Evolutionary conservation across 1,140 invertebrate genomes (phyloP).

Genomic region (Brachystomella parvula): DNA sequence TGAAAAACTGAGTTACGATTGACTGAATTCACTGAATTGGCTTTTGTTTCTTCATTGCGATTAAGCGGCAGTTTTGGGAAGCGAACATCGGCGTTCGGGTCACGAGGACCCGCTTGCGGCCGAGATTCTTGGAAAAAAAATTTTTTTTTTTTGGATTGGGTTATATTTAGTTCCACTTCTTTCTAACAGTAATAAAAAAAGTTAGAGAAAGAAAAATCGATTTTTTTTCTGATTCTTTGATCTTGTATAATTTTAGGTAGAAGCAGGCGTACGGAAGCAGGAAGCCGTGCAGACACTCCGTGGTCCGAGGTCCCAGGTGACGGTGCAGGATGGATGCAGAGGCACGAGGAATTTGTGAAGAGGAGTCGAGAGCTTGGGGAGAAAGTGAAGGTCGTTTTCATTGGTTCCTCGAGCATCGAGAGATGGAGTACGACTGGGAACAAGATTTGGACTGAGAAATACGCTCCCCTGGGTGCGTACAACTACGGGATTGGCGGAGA

Average conservation of each 20-base stretch:
- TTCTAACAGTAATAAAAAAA: too few species aligned
- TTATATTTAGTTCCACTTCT: neutral
- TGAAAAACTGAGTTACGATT: too few species aligned
- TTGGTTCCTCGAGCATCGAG: constrained; percentile 14
- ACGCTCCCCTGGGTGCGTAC: constrained; percentile 36
- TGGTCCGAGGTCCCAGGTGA: neutral
- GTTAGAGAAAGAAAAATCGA: too few species aligned
- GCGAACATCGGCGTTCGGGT: too few species aligned
- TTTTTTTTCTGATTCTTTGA: too few species aligned
- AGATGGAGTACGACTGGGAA: constrained; percentile 8
- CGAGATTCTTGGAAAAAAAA: neutral
- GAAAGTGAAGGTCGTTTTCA: constrained; percentile 15
- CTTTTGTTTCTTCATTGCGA: too few species aligned
- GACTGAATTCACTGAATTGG: too few species aligned
- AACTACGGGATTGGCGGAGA: constrained; percentile 54
- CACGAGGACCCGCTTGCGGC: too few species aligned
- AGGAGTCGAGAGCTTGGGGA: neutral
- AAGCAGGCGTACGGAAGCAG: too few species aligned
- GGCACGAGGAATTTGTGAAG: constrained; percentile 3
- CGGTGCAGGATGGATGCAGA: neutral
- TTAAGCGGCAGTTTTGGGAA: too few species aligned
- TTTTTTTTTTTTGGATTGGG: neutral
- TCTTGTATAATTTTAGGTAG: too few species aligned
- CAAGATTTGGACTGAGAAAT: constrained; percentile 17
- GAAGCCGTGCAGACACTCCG: neutral